Conservation (phyloP, 2,888 invertebrate genomes). For the Lasius platythorax region DNA sequence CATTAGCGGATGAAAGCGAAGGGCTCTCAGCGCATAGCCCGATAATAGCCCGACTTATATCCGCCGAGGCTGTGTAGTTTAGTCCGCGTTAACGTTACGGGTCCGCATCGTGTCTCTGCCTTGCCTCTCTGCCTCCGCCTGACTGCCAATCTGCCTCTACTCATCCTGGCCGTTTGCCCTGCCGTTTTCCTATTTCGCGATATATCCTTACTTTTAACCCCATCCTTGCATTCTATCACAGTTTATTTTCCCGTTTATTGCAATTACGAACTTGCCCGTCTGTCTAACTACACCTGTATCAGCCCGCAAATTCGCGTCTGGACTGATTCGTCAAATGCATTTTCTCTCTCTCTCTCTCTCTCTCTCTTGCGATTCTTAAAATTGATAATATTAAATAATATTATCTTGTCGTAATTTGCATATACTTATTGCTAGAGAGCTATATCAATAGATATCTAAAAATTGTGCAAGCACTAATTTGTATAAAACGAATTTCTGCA, state of each 20-base stretch:
- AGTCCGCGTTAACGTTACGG: slow-evolving; percentile 84
- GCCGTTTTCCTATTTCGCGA: slow-evolving; percentile 73
- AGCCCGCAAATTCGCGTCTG: neutral
- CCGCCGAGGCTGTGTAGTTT: slow-evolving; percentile 84
- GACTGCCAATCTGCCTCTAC: slow-evolving; percentile 64
- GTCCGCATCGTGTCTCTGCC: slow-evolving; percentile 75
- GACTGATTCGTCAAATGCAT: neutral
- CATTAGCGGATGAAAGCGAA: slow-evolving; percentile 86
- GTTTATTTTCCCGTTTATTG: slow-evolving; percentile 18
- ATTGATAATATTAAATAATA: slow-evolving; percentile 12
- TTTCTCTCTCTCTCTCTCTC: no score
- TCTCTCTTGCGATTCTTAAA: neutral
- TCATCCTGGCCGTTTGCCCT: slow-evolving; percentile 81
- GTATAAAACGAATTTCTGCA: neutral
- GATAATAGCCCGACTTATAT: slow-evolving; percentile 86
- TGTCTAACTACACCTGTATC: neutral
- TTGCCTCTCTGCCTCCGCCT: slow-evolving; percentile 66
- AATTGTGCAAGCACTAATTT: neutral
- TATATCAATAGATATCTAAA: neutral
- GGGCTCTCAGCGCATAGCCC: slow-evolving; percentile 85
- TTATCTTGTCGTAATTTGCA: neutral
- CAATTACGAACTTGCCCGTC: neutral
- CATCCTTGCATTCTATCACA: slow-evolving; percentile 1
- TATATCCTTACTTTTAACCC: slow-evolving; percentile 55
- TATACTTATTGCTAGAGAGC: neutral